These are phyloP conservation scores for Phlogophora meticulosa DNA, from an alignment of 2,888 invertebrate species.

Conservation along the genomic window DNA sequence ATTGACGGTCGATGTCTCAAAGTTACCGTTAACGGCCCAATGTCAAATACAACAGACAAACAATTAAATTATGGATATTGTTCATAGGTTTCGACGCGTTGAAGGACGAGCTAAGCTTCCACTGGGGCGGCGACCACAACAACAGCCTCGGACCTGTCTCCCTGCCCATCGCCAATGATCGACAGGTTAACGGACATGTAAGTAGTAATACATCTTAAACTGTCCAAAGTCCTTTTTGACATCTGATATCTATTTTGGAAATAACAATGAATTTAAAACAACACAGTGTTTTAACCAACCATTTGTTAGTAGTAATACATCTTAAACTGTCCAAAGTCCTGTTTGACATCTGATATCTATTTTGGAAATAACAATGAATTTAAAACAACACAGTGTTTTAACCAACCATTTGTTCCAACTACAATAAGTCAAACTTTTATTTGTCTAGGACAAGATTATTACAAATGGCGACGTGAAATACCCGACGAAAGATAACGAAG, in stretches of 20 bases:
- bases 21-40: no score
- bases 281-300: no score
- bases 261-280: no score
- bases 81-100: constrained; percentile 92
- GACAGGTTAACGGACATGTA: constrained; percentile 84
- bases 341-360: not conserved
- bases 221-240: not conserved
- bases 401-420: no score
- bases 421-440: not conserved
- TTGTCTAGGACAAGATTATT: constrained; percentile 80
- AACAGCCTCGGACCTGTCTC: constrained; percentile 91
- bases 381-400: no score
- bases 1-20: no score
- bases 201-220: constrained; percentile 50
- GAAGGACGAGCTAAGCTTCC: constrained; percentile 94
- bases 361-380: not conserved
- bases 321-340: not conserved
- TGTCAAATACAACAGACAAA: no score
- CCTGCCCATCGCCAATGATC: constrained; percentile 78
- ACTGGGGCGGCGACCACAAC: constrained; percentile 93
- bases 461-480: constrained; percentile 87
- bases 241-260: not conserved
- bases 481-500: constrained; percentile 74
- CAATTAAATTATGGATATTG: no score
- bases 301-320: constrained; percentile 71